These are phyloP conservation scores for Sebastes kiyomatsui DNA, from an alignment of 2,797 vertebrate genomes.

Conservation along the genomic window DNA sequence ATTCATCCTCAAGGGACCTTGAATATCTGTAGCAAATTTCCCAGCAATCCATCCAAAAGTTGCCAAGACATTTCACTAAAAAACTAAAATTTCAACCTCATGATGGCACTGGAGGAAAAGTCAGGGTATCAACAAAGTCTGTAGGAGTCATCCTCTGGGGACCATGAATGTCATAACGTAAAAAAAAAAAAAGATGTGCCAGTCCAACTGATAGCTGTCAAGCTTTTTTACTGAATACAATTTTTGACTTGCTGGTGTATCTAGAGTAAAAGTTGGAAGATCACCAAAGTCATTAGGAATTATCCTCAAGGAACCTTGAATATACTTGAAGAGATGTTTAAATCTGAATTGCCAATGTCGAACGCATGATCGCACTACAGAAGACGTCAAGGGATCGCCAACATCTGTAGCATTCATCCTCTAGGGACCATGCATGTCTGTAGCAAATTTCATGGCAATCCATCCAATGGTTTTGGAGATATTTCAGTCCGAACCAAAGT, in stretches of 20 bases:
- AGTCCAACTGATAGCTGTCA: not conserved
- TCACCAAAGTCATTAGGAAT: not conserved
- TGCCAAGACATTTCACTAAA: not conserved
- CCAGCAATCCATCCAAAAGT: not conserved
- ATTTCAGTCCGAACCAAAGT: not conserved
- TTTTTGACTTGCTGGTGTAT: not conserved
- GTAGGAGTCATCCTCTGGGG: not conserved
- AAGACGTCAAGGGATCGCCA: not conserved
- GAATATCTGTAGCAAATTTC: not conserved
- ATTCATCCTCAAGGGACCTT: not conserved
- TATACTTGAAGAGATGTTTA: not conserved
- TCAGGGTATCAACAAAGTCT: not conserved
- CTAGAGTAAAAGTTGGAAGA: not conserved
- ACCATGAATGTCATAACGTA: not conserved
- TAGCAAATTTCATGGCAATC: not conserved
- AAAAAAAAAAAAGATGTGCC: not conserved
- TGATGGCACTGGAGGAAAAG: not conserved
- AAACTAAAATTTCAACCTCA: no score
- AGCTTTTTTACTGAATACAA: not conserved
- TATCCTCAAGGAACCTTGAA: not conserved
- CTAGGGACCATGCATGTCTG: not conserved
- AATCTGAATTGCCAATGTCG: not conserved
- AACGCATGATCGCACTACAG: not conserved
- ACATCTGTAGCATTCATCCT: not conserved
- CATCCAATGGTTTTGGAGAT: not conserved